Conservation (phyloP, 2,888 invertebrate genomes). For the Neuroscelio doddi region DNA sequence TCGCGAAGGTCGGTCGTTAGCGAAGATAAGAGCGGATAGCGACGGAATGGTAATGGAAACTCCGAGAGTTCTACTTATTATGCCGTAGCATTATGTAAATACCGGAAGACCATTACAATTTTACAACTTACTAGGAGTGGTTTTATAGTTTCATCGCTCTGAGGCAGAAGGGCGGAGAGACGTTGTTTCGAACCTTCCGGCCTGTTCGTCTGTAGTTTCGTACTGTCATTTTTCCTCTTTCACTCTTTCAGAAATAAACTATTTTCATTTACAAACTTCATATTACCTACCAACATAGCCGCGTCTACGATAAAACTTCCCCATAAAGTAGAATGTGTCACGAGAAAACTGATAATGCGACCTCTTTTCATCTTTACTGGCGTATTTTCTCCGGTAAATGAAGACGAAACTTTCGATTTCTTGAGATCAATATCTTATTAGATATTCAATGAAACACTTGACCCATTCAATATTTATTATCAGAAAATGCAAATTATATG, state of each 20-base stretch:
- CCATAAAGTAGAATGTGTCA: neutral
- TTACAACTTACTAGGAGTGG: slow-evolving; percentile 67
- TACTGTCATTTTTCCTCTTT: slow-evolving; percentile 9
- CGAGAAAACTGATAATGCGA: neutral
- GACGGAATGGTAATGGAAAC: slow-evolving; percentile 61
- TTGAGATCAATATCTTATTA: slow-evolving; percentile 1
- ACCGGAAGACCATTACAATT: slow-evolving; percentile 69
- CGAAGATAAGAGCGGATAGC: slow-evolving; percentile 59
- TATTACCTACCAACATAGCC: neutral
- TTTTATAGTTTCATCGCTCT: slow-evolving; percentile 66
- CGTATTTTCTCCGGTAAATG: neutral
- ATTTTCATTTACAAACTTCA: slow-evolving; percentile 8
- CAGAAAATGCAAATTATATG: no score
- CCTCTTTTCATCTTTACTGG: neutral
- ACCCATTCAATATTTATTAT: neutral
- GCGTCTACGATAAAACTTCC: neutral
- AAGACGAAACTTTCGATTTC: neutral
- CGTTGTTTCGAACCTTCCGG: slow-evolving; percentile 5
- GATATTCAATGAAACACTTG: neutral
- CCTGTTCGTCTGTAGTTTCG: neutral
- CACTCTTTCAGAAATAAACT: slow-evolving; percentile 33
- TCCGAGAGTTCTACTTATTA: slow-evolving; percentile 66
- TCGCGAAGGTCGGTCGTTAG: slow-evolving; percentile 57
- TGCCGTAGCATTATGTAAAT: slow-evolving; percentile 68
- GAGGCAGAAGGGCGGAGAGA: slow-evolving; percentile 25